phyloP scores from a whole-genome alignment of 2,113 vertebrate genomes.

The Pipa parva region DNA sequence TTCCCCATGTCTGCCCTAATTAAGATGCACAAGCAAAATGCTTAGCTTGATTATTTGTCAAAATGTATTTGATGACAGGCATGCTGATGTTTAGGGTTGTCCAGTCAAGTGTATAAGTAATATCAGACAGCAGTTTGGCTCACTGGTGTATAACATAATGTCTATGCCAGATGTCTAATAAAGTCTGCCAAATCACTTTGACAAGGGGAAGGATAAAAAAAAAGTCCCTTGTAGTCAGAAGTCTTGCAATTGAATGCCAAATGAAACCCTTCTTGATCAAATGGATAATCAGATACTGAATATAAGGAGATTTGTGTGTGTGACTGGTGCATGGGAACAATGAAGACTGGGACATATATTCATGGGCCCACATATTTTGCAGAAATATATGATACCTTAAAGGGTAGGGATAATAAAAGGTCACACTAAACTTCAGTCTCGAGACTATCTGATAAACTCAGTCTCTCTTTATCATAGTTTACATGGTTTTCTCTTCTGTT shows the following conservation, averaged over 20 bases:
- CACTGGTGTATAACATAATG: slow-evolving; percentile 12
- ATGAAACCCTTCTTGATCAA: background rate
- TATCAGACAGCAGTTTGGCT: slow-evolving; percentile 30
- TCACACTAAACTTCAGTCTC: too few relatives aligned
- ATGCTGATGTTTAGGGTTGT: slow-evolving; percentile 19
- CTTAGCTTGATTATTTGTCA: slow-evolving; percentile 37
- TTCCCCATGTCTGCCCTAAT: slow-evolving; percentile 28
- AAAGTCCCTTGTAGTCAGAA: background rate
- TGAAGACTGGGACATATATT: too few relatives aligned
- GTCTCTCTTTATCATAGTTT: too few relatives aligned
- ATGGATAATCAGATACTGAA: background rate
- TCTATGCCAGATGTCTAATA: slow-evolving; percentile 29
- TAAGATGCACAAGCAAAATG: slow-evolving; percentile 29
- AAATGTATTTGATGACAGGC: slow-evolving; percentile 31
- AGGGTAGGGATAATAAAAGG: too few relatives aligned
- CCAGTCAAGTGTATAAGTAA: slow-evolving; percentile 35
- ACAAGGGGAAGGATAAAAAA: slow-evolving; percentile 16
- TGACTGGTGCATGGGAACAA: too few relatives aligned
- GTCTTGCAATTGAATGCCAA: background rate
- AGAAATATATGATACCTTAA: too few relatives aligned
- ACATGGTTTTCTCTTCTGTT: too few relatives aligned
- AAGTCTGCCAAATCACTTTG: slow-evolving; percentile 24
- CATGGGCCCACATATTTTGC: too few relatives aligned
- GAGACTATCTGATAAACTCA: too few relatives aligned
- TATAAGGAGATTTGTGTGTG: too few relatives aligned